phyloP scores from a whole-genome alignment of 2,888 invertebrate genomes.

The Lithophane leautieri region DNA sequence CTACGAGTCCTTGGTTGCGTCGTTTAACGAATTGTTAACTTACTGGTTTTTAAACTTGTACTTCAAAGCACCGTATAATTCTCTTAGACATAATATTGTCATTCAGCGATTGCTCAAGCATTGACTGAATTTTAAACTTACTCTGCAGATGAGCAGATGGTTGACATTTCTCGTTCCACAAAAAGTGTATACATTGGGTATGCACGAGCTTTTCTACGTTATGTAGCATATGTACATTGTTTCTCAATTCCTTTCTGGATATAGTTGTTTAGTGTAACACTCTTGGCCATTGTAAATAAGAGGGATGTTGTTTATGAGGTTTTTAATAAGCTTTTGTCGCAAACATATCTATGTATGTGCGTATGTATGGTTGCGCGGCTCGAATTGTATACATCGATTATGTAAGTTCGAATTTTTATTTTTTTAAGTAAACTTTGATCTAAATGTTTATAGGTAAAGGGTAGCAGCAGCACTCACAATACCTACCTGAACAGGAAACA shows the following conservation, averaged over 20 bases:
- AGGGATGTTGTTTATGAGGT: constrained; percentile 75
- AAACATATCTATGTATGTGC: constrained; percentile 87
- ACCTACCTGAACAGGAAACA: constrained; percentile 1
- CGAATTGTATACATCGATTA: constrained; percentile 70
- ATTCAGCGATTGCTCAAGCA: constrained; percentile 87
- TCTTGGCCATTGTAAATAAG: constrained; percentile 79
- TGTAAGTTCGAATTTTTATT: constrained; percentile 70
- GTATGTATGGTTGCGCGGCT: constrained; percentile 79
- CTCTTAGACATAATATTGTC: constrained; percentile 68
- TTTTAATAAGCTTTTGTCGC: constrained; percentile 88
- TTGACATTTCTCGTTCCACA: constrained; percentile 49
- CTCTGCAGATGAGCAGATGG: constrained; percentile 62
- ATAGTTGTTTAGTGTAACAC: constrained; percentile 76
- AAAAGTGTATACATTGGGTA: constrained; percentile 49
- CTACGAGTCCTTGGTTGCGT: constrained; percentile 72
- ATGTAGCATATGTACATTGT: constrained; percentile 77
- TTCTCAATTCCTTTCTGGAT: constrained; percentile 81
- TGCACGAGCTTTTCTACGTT: constrained; percentile 73
- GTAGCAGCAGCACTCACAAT: constrained; percentile 13
- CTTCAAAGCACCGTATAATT: constrained; percentile 59
- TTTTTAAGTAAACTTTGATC: constrained; percentile 51
- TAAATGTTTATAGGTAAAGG: constrained; percentile 18
- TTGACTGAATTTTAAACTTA: constrained; percentile 80
- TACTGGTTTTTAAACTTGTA: constrained; percentile 52
- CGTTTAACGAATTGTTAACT: constrained; percentile 65